phyloP scores from a whole-genome alignment of 1,140 invertebrate genomes.

The Luehdorfia chinensis region DNA sequence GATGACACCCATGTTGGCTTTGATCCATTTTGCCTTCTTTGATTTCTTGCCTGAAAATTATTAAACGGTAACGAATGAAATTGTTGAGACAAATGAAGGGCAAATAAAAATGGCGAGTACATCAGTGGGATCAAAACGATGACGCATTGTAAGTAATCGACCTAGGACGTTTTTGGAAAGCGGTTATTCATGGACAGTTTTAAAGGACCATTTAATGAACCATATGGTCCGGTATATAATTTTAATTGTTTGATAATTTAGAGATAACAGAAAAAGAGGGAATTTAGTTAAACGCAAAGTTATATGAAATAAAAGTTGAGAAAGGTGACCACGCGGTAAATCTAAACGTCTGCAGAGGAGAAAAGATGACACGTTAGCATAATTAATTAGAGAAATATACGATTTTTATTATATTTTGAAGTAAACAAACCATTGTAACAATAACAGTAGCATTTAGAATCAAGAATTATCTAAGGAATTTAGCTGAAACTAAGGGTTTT shows the following conservation, averaged over 20 bases:
- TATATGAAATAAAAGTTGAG: slow-evolving; percentile 46
- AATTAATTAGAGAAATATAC: slow-evolving; percentile 28
- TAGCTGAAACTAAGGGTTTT: slow-evolving; percentile 42
- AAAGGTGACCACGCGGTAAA: slow-evolving; percentile 77
- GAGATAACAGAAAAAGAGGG: slow-evolving; percentile 3
- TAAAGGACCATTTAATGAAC: slow-evolving; percentile 31
- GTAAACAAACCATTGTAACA: slow-evolving; percentile 6
- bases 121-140: slow-evolving; percentile 39
- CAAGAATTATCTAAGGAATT: slow-evolving; percentile 35
- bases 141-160: slow-evolving; percentile 70
- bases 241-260: slow-evolving; percentile 4
- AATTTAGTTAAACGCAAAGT: slow-evolving; percentile 21
- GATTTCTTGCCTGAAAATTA: slow-evolving; percentile 71
- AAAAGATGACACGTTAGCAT: slow-evolving; percentile 75
- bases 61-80: slow-evolving; percentile 17
- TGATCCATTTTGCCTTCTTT: slow-evolving; percentile 76
- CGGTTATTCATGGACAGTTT: slow-evolving; percentile 48
- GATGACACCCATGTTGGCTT: slow-evolving; percentile 70
- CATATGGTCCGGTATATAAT: slow-evolving; percentile 10
- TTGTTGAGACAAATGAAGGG: slow-evolving; percentile 16
- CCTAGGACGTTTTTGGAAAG: slow-evolving; percentile 68
- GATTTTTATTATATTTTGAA: not conserved
- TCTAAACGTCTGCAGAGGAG: slow-evolving; percentile 71
- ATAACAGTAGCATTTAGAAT: slow-evolving; percentile 32
- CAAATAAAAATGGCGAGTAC: slow-evolving; percentile 23